phyloP scores from a whole-genome alignment of 2,113 vertebrate species.

The Hucho hucho region DNA sequence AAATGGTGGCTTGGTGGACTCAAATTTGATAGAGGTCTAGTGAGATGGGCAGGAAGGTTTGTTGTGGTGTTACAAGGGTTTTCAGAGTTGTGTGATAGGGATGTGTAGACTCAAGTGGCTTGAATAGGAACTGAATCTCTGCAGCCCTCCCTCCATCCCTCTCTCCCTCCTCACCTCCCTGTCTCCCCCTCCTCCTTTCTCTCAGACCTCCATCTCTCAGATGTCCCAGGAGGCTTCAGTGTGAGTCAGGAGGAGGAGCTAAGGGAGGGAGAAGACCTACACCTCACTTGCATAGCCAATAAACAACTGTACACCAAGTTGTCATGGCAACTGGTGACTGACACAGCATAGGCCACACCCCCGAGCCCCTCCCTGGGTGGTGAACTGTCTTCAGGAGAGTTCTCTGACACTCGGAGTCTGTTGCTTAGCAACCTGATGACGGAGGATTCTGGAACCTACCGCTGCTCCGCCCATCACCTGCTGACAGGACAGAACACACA shows the following conservation, averaged over 20 bases:
- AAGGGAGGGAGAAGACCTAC: slow-evolving; percentile 84
- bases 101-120: too few relatives aligned
- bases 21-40: slow-evolving; percentile 28
- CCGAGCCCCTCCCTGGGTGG: slow-evolving; percentile 32
- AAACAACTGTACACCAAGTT: slow-evolving; percentile 87
- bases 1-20: slow-evolving; percentile 50
- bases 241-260: slow-evolving; percentile 78
- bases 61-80: slow-evolving; percentile 11
- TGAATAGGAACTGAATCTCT: neutral
- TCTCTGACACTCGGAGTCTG: slow-evolving; percentile 74
- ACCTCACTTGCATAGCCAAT: slow-evolving; percentile 85
- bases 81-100: too few relatives aligned
- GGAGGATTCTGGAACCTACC: slow-evolving; percentile 83
- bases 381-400: slow-evolving; percentile 66
- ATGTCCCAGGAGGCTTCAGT: slow-evolving; percentile 85
- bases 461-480: slow-evolving; percentile 82
- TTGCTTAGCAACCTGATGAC: slow-evolving; percentile 82
- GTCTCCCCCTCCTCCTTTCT: neutral
- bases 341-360: slow-evolving; percentile 45
- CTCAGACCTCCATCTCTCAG: slow-evolving; percentile 60
- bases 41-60: slow-evolving; percentile 32
- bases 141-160: neutral
- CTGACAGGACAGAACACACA: slow-evolving; percentile 81
- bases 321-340: slow-evolving; percentile 80
- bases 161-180: slow-evolving; percentile 1